Percentiles rank a stretch among this genome's conserved stretches.
phyloP scores from a whole-genome alignment of 2,888 invertebrate genomes.

The Oasisia sp. region DNA sequence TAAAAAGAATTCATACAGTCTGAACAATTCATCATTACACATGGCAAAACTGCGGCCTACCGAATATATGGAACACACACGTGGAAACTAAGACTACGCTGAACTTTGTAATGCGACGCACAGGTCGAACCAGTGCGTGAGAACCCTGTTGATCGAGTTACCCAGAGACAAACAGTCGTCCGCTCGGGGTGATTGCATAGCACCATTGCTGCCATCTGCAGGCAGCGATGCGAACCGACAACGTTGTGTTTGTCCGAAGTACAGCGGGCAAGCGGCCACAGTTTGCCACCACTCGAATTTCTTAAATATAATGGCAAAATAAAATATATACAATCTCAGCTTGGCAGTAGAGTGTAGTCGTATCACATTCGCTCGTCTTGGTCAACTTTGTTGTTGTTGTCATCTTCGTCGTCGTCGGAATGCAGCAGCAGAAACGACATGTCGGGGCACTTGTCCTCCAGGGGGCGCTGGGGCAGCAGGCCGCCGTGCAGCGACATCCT shows the following conservation, averaged over 20 bases:
- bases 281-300: background rate
- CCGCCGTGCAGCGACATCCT: constrained; percentile 3
- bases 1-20: background rate
- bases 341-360: background rate
- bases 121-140: background rate
- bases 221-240: background rate
- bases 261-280: background rate
- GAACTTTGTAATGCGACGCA: background rate
- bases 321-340: constrained; percentile 13
- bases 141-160: background rate
- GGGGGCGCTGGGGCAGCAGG: background rate
- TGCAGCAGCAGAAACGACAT: constrained; percentile 3
- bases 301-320: background rate
- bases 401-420: background rate
- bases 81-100: background rate
- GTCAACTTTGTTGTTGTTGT: background rate
- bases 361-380: background rate
- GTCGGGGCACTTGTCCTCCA: background rate
- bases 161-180: background rate
- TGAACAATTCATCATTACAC: background rate
- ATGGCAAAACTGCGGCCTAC: background rate
- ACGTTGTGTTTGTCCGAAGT: background rate
- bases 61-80: constrained; percentile 9
- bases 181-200: background rate
- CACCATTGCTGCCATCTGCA: background rate